Conservation (phyloP, 2,888 invertebrate genomes). For the Hydraecia micacea region DNA sequence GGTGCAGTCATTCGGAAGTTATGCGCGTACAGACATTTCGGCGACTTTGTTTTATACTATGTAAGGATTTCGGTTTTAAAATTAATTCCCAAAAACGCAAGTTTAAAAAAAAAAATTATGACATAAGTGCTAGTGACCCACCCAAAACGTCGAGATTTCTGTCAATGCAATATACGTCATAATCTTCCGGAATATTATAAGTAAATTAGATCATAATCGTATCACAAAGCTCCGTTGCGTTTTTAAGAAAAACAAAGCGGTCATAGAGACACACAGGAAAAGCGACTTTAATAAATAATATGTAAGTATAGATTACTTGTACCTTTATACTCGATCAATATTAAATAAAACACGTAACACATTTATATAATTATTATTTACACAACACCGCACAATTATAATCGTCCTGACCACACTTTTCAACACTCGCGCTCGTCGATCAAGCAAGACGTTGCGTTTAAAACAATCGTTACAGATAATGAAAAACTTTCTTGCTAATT, state of each 20-base stretch:
- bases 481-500: constrained; percentile 54
- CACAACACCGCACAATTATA: constrained; percentile 54
- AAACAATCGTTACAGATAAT: constrained; percentile 40
- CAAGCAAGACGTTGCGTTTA: constrained; percentile 58
- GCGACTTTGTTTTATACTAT: too few relatives aligned
- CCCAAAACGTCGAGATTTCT: neutral
- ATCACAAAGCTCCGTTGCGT: neutral
- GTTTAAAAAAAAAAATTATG: too few relatives aligned
- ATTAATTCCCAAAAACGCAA: neutral
- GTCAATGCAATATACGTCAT: neutral
- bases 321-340: neutral
- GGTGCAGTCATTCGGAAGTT: too few relatives aligned
- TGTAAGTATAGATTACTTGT: neutral
- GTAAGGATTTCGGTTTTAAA: too few relatives aligned
- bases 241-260: neutral
- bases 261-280: too few relatives aligned
- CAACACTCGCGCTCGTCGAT: constrained; percentile 60
- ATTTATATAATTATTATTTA: constrained; percentile 3
- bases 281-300: neutral
- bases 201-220: neutral
- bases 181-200: neutral
- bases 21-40: too few relatives aligned
- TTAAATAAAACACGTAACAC: constrained; percentile 8
- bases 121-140: too few relatives aligned
- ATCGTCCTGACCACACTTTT: constrained; percentile 56